Evolutionary conservation across 2,113 vertebrate species (phyloP).

Genomic region (crab-eating macaque (Macaca fascicularis)): DNA sequence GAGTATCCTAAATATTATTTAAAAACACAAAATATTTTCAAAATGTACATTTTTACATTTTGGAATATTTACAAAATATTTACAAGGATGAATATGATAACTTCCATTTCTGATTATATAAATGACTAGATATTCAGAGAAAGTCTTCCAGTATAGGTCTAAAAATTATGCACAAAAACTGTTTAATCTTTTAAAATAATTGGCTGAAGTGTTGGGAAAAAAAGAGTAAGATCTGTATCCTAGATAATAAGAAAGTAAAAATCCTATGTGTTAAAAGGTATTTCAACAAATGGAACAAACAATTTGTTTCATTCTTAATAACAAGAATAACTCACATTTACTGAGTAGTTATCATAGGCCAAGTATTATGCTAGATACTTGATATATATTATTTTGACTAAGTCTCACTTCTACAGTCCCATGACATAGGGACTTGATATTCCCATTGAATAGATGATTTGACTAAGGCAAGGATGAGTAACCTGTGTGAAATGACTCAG

Average conservation of each 20-base stretch:
- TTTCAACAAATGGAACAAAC: neutral
- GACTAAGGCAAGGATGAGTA: neutral
- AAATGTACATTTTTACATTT: neutral
- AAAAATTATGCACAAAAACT: neutral
- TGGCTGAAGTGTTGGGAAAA: neutral
- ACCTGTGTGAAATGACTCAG: neutral
- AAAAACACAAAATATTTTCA: neutral
- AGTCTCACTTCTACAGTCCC: neutral
- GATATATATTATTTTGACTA: neutral
- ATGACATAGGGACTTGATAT: neutral
- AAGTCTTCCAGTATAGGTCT: neutral
- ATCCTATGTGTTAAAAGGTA: neutral
- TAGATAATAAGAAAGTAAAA: neutral
- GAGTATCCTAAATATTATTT: neutral
- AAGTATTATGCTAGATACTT: neutral
- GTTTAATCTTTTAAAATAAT: neutral
- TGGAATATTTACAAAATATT: neutral
- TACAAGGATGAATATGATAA: neutral
- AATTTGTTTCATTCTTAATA: neutral
- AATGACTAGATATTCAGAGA: neutral
- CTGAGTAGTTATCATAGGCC: neutral
- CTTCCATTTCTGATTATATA: neutral
- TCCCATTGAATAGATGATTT: neutral
- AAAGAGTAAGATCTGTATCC: neutral
- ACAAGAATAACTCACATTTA: neutral